These are phyloP conservation scores for Cotesia chilonis DNA, from an alignment of 1,140 invertebrate genomes.

Conservation along the genomic window DNA sequence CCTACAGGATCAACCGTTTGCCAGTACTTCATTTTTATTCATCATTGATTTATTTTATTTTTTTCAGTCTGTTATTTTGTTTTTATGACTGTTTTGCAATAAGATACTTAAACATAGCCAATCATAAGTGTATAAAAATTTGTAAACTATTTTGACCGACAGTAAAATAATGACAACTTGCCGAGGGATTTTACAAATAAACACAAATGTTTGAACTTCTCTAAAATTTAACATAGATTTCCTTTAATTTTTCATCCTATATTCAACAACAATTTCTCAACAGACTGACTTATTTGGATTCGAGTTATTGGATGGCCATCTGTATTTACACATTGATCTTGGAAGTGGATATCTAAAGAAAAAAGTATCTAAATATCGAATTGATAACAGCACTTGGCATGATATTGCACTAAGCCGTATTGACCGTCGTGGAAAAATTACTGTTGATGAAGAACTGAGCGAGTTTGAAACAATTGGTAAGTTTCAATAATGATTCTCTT, in stretches of 20 bases:
- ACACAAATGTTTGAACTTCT: background rate
- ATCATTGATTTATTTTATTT: too few relatives aligned
- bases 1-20: too few relatives aligned
- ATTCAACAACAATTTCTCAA: background rate
- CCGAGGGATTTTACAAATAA: too few relatives aligned
- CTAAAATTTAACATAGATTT: background rate
- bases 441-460: constrained; percentile 87
- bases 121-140: too few relatives aligned
- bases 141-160: too few relatives aligned
- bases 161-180: too few relatives aligned
- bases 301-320: constrained; percentile 91
- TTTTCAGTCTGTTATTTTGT: too few relatives aligned
- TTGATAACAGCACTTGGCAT: constrained; percentile 94
- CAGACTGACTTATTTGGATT: constrained; percentile 92
- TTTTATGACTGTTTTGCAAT: too few relatives aligned
- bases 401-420: constrained; percentile 82
- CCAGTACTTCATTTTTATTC: too few relatives aligned
- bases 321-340: constrained; percentile 90
- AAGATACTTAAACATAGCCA: too few relatives aligned
- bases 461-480: constrained; percentile 89
- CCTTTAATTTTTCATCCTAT: background rate
- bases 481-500: background rate
- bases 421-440: constrained; percentile 85
- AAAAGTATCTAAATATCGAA: constrained; percentile 78
- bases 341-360: constrained; percentile 90